Conservation (phyloP, 2,113 vertebrate genomes). For the Actinemys pallida region DNA sequence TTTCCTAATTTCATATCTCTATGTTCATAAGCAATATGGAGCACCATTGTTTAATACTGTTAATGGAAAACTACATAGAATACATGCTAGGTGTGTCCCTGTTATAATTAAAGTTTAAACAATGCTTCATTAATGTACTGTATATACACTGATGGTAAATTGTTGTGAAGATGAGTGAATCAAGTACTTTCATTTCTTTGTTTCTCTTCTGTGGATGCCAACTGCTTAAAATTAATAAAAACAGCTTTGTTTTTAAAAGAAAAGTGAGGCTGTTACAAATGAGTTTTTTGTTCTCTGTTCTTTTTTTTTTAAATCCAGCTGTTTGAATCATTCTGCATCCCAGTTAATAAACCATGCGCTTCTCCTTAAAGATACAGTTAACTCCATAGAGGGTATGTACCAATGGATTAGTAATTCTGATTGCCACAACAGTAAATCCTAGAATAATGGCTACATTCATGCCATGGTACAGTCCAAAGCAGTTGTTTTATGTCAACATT, state of each 20-base stretch:
- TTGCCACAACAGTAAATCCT: slow-evolving; percentile 64
- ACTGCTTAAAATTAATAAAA: slow-evolving; percentile 90
- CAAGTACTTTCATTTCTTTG: slow-evolving; percentile 88
- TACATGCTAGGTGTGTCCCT: slow-evolving; percentile 89
- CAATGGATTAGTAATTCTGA: slow-evolving; percentile 69
- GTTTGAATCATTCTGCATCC: slow-evolving; percentile 65
- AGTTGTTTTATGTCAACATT: slow-evolving; percentile 80
- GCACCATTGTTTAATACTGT: slow-evolving; percentile 96
- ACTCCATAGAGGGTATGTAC: slow-evolving; percentile 73
- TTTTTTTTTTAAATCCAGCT: slow-evolving; percentile 70
- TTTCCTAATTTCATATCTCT: slow-evolving; percentile 93
- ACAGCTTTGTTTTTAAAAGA: slow-evolving; percentile 80
- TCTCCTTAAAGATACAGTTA: slow-evolving; percentile 75
- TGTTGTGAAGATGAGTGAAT: slow-evolving; percentile 90
- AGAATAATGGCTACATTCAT: slow-evolving; percentile 64
- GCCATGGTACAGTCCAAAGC: slow-evolving; percentile 75
- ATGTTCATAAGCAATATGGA: slow-evolving; percentile 99
- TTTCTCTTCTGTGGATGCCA: slow-evolving; percentile 92
- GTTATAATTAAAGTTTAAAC: slow-evolving; percentile 93
- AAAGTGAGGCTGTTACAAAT: slow-evolving; percentile 72
- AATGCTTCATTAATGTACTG: slow-evolving; percentile 94
- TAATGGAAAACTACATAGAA: slow-evolving; percentile 92
- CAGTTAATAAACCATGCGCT: slow-evolving; percentile 72
- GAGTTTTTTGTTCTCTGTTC: slow-evolving; percentile 82
- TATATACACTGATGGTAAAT: slow-evolving; percentile 93